Evolutionary conservation across 2,888 invertebrate species (phyloP), one percentile per base, ranked within the genome.

Genomic region (Andricus curvator): DNA sequence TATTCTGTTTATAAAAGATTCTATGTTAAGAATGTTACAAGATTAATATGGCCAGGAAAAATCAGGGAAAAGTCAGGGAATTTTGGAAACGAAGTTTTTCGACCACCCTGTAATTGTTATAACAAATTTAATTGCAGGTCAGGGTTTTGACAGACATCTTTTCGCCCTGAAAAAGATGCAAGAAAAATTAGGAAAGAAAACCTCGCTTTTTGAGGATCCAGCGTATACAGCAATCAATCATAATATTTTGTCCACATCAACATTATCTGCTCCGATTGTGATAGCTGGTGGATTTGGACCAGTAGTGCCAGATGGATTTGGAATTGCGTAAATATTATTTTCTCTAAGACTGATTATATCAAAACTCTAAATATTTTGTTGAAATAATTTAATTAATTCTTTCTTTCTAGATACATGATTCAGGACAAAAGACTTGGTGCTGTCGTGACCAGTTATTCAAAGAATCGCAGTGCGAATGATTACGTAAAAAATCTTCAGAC

Each of bases 121-220:
- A 60, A 60, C 4, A 60, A 60, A 60, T 78, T 44, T 78, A 66
- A 60, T 87, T 90, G 60, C 86, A 95, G 95, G 99, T 0, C 97
- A 99, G 93, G 99, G 98, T 29, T 99, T 99, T 92, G 99, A 99
- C 93, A 95, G 99, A 9, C 99, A 99, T 93, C 93, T 99, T 87
- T 99, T 98, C 92, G 98, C 96, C 0, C 92, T 99, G 77, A 96
- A 95, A 91, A 95, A 96, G 85, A 94, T 97, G 15, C 96, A 96
- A 0, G 95, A 96, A 88, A 93, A 94, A 60, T 94, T 94, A 80
- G 93, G 93, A n/a, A 86, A 88, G 1, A 91, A 93, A 78, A 96
- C 97, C 22, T 94, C 94, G 15, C 90, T 98, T 62, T 98, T 95
- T 89, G 93, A 94, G 84, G 97, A 98, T 85, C 95, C 95, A 48